Conservation (phyloP, 64 coral and sea anemone species). For the Acropora yongei region DNA sequence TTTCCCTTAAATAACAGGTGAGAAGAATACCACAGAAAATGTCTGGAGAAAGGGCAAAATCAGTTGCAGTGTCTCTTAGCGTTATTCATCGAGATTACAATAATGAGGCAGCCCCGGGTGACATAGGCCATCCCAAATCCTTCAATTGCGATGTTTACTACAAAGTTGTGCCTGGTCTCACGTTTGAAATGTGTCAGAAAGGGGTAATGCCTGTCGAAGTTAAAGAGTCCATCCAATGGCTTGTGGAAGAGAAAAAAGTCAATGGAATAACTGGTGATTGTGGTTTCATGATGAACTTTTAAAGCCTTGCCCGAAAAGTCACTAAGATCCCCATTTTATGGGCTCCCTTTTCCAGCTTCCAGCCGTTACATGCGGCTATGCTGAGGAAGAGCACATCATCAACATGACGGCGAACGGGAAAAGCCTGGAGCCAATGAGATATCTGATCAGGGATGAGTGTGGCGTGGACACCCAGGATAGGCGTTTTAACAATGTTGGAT, state of each 20-base stretch:
- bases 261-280: background rate
- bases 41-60: slow-evolving; percentile 5
- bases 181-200: no score
- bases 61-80: background rate
- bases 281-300: background rate
- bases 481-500: background rate
- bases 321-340: no score
- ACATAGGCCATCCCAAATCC: background rate
- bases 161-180: slow-evolving; percentile 1
- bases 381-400: no score
- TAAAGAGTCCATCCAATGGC: no score
- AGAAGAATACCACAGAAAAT: slow-evolving; percentile 27
- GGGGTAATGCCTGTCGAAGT: no score
- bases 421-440: no score
- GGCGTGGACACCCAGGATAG: background rate
- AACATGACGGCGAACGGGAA: no score
- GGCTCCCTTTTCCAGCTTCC: no score
- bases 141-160: slow-evolving; percentile 20
- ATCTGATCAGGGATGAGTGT: background rate
- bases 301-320: background rate
- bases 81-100: slow-evolving; percentile 11
- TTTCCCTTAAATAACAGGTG: slow-evolving; percentile 17
- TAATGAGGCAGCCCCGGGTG: slow-evolving; percentile 2
- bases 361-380: no score
- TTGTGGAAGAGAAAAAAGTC: background rate